A percentile compares a stretch with the other conserved stretches of the same genome.
These are phyloP conservation scores for Euplexia lucipara DNA, from an alignment of 2,888 invertebrate genomes.

Conservation along the genomic window DNA sequence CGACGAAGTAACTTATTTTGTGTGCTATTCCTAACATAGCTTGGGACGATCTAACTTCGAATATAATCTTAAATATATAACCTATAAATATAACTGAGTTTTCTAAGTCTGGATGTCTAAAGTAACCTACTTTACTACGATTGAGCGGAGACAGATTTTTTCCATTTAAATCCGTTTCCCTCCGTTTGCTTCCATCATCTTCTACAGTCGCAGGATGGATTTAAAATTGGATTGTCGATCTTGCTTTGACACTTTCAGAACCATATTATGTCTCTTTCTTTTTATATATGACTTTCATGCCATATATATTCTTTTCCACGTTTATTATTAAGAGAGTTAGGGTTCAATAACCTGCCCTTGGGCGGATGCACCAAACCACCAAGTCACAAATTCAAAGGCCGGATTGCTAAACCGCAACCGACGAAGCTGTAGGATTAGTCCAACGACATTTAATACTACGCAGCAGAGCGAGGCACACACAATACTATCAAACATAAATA, in stretches of 20 bases:
- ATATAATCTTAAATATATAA: slow-evolving; percentile 1
- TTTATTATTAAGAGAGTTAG: no score
- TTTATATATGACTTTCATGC: neutral
- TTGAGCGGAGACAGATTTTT: neutral
- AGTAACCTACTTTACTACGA: no score
- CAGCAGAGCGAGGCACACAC: slow-evolving; percentile 53
- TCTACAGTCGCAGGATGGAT: neutral
- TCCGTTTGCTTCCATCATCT: neutral
- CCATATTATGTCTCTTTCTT: neutral
- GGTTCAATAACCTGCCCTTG: slow-evolving; percentile 2
- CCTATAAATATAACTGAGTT: slow-evolving; percentile 24
- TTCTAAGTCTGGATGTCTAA: slow-evolving; percentile 5
- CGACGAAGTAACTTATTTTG: neutral
- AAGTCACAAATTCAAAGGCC: slow-evolving; percentile 21
- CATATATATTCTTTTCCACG: no score
- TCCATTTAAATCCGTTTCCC: slow-evolving; percentile 9
- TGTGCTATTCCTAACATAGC: neutral
- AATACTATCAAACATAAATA: slow-evolving; percentile 59
- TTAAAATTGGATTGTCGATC: slow-evolving; percentile 21
- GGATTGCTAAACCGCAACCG: slow-evolving; percentile 45
- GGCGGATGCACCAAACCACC: slow-evolving; percentile 20
- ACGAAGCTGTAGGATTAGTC: slow-evolving; percentile 31
- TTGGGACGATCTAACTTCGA: slow-evolving; percentile 1
- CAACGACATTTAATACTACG: slow-evolving; percentile 53
- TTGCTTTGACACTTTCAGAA: slow-evolving; percentile 1